Evolutionary conservation across 2,797 vertebrate genomes (phyloP).

Genomic region (Rhynchotus rufescens): DNA sequence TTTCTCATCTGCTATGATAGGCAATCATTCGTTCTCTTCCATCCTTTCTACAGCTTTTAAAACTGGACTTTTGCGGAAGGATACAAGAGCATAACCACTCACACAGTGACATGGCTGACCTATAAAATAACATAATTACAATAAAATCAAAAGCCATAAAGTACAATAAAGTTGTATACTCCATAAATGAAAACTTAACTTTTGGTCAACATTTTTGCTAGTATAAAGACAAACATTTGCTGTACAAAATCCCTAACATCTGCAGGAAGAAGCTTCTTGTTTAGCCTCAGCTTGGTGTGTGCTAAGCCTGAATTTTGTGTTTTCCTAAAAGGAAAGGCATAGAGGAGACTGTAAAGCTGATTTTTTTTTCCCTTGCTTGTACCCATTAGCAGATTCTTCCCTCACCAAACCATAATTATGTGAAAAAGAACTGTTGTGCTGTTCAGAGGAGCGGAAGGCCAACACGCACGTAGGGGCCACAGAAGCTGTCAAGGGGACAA

Average conservation of each 20-base stretch:
- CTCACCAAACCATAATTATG: conserved; percentile 12
- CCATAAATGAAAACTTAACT: conserved; percentile 37
- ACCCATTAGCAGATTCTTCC: background rate
- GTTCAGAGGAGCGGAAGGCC: conserved; percentile 29
- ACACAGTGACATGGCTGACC: background rate
- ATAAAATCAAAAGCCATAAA: conserved; percentile 56
- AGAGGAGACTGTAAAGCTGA: background rate
- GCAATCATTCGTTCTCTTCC: background rate
- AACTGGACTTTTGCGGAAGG: background rate
- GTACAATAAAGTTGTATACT: conserved; percentile 36
- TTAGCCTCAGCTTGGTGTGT: conserved; percentile 34
- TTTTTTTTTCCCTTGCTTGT: conserved; percentile 24
- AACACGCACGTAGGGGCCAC: background rate
- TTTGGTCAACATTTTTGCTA: conserved; percentile 57
- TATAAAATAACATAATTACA: conserved; percentile 35
- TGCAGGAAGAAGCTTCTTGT: conserved; percentile 3
- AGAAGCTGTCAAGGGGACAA: conserved; percentile 75
- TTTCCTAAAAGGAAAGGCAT: conserved; percentile 31
- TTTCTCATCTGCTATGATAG: background rate
- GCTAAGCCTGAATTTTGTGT: conserved; percentile 41
- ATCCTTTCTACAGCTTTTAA: background rate
- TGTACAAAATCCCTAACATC: conserved; percentile 5
- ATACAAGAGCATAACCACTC: background rate
- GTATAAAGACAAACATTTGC: conserved; percentile 54
- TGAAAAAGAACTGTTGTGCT: conserved; percentile 6